Evolutionary conservation across 2,113 vertebrate genomes (phyloP).

Genomic region (Irena cyanogastra): DNA sequence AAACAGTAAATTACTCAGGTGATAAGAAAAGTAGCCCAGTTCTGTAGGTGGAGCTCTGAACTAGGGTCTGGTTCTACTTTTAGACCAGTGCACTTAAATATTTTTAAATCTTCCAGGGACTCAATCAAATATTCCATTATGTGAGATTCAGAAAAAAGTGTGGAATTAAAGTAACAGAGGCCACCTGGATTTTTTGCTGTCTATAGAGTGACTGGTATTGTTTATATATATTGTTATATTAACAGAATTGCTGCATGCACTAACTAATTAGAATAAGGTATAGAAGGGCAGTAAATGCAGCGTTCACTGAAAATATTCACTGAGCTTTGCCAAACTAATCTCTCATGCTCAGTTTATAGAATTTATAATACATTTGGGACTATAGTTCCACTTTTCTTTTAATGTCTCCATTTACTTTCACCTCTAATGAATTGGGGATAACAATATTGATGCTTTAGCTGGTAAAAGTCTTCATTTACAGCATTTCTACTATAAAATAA

Average conservation of each 20-base stretch:
- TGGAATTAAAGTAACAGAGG: not conserved
- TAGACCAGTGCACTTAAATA: not conserved
- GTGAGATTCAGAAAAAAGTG: not conserved
- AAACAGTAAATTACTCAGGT: not conserved
- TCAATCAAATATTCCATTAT: not conserved
- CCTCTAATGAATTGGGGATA: not conserved
- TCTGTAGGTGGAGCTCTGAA: not conserved
- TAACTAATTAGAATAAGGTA: not conserved
- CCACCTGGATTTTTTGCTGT: not conserved
- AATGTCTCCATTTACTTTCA: not conserved
- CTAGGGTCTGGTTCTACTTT: not conserved
- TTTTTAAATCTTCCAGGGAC: not conserved
- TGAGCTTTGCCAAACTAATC: not conserved
- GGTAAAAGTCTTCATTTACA: not conserved
- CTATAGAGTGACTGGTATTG: not conserved
- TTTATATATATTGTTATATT: not conserved
- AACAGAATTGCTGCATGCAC: not conserved
- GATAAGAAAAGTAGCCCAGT: not conserved
- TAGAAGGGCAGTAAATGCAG: not conserved
- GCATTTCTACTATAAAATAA: not conserved
- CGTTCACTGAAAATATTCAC: not conserved
- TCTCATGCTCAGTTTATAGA: not conserved
- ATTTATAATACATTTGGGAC: not conserved
- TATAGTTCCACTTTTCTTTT: not conserved
- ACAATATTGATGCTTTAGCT: not conserved